A percentile compares a stretch with the other conserved stretches of the same genome.
These are phyloP conservation scores for Scrobipalpa costella DNA, from an alignment of 2,888 invertebrate genomes.

Conservation along the genomic window DNA sequence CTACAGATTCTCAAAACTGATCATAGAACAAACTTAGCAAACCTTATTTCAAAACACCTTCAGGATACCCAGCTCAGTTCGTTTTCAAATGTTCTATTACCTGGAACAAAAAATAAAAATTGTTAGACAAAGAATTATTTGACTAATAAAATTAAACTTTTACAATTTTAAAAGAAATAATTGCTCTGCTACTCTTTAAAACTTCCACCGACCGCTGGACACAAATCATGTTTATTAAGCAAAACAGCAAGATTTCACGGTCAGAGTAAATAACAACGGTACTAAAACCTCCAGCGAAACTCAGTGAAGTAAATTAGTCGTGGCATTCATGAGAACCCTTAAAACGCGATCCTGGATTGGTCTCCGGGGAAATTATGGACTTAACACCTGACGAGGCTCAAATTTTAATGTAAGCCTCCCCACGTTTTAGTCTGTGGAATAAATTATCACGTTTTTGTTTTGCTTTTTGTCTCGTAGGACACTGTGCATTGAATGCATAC, in stretches of 20 bases:
- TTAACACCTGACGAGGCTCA: conserved; percentile 79
- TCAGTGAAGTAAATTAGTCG: conserved; percentile 67
- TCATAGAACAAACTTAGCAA: no score
- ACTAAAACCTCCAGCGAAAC: conserved; percentile 42
- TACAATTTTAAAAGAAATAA: no score
- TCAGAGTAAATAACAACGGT: conserved; percentile 42
- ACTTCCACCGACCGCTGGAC: no score
- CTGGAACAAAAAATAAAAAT: not conserved
- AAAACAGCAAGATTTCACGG: conserved; percentile 48
- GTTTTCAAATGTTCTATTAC: not conserved
- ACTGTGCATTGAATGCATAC: conserved; percentile 29
- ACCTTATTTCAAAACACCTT: no score
- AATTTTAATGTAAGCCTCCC: conserved; percentile 72
- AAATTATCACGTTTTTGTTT: conserved; percentile 68
- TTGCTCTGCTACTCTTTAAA: no score
- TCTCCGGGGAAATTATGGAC: conserved; percentile 79
- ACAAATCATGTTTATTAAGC: not conserved
- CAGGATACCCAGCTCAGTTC: no score
- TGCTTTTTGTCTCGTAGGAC: conserved; percentile 46
- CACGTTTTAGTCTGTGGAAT: conserved; percentile 61
- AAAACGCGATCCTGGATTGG: conserved; percentile 74
- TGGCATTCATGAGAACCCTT: conserved; percentile 74
- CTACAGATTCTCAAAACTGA: no score
- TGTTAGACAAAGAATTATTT: no score
- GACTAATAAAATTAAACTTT: no score